Conservation (phyloP, 2,113 vertebrate genomes). For the Coreoperca whiteheadi region DNA sequence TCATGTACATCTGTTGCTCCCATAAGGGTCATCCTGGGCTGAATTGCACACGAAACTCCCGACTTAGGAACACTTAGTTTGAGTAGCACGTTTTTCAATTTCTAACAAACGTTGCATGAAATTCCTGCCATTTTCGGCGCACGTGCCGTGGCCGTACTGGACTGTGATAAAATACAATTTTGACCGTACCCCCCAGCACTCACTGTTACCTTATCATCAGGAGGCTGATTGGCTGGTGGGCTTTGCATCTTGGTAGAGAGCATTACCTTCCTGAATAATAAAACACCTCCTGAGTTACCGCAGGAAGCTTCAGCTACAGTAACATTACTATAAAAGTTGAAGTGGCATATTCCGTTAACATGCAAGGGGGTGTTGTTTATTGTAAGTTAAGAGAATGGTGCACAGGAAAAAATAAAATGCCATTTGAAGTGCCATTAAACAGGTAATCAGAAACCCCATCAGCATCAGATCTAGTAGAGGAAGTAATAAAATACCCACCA, state of each 20-base stretch:
- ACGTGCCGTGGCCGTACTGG: background rate
- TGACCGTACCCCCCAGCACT: background rate
- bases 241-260: background rate
- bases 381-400: background rate
- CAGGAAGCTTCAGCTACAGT: slow-evolving; percentile 1
- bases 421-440: background rate
- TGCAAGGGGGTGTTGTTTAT: background rate
- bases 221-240: background rate
- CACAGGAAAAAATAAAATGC: background rate
- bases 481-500: background rate
- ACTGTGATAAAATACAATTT: background rate
- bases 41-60: slow-evolving; percentile 5
- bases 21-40: slow-evolving; percentile 28
- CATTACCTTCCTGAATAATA: background rate
- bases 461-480: background rate
- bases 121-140: too few species aligned
- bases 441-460: background rate
- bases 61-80: background rate
- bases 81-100: background rate
- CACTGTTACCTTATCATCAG: background rate
- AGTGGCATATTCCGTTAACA: background rate
- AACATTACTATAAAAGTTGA: slow-evolving; percentile 3
- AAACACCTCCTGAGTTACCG: slow-evolving; percentile 16
- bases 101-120: too few species aligned
- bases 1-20: slow-evolving; percentile 51